Conservation (phyloP, 2,113 vertebrate genomes). For the Lampris incognitus region DNA sequence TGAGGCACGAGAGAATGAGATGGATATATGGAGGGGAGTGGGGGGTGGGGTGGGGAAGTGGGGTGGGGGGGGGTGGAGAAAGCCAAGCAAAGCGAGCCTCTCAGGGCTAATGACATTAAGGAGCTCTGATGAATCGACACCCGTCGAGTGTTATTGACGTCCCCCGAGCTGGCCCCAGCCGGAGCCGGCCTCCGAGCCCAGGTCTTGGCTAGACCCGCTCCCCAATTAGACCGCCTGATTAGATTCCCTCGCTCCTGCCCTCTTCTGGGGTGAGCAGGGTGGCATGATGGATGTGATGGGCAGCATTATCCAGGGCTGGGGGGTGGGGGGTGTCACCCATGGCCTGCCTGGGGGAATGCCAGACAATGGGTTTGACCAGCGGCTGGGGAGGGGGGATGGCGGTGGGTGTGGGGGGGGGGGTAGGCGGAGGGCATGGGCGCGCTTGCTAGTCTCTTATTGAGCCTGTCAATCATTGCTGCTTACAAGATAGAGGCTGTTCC, state of each 20-base stretch:
- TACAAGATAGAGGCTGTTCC: constrained; percentile 69
- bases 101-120: constrained; percentile 85
- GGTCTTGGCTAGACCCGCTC: constrained; percentile 72
- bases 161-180: constrained; percentile 61
- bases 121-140: constrained; percentile 83
- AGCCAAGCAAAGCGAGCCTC: constrained; percentile 77
- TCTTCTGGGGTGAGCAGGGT: constrained; percentile 75
- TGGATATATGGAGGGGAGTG: constrained; percentile 47
- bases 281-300: constrained; percentile 81
- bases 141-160: constrained; percentile 82
- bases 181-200: constrained; percentile 67
- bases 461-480: constrained; percentile 83
- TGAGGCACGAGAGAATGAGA: constrained; percentile 66
- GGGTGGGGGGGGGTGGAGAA: constrained; percentile 33
- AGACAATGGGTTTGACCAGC: constrained; percentile 74
- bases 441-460: constrained; percentile 74
- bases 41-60: not conserved
- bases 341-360: constrained; percentile 58
- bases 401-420: constrained; percentile 46
- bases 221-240: constrained; percentile 86
- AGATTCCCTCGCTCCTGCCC: constrained; percentile 82
- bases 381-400: not conserved
- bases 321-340: constrained; percentile 73
- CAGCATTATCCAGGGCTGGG: constrained; percentile 59
- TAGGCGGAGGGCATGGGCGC: constrained; percentile 62